Evolutionary conservation across 2,113 vertebrate species (phyloP), one percentile per base, ranked within the genome.

Genomic region (Myotis yumanensis): DNA sequence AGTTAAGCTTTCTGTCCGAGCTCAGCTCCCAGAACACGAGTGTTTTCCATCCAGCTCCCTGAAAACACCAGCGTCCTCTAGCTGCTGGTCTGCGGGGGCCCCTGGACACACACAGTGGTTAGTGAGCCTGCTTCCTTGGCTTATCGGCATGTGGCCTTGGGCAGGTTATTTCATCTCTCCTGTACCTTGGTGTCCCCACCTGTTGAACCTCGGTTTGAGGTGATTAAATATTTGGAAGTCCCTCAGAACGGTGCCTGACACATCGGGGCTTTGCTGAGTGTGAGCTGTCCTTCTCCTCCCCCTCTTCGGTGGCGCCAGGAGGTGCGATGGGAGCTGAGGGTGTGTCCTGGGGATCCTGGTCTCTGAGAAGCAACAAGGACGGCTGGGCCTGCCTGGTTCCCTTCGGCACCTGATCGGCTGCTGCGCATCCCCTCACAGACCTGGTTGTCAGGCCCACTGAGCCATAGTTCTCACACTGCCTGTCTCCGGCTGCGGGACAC

Each of bases 221-320:
- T 17, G 35, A 80, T 18, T 52, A 7, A 30, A 4, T 32, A 73
- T 40, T 48, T 59, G 30, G 40, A 20, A 68, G 7, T 4, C 73
- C 6, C 77, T 86, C 28, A 5, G n/a, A 20, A 8, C 14, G 1
- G 28, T 7, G 73, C 35, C 62, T 25, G 79, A 23, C 62, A 14
- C 46, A 11, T 7, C 5, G 11, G 16, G 40, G 87, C 73, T 59
- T n/a, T 46, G 22, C n/a, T 6, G 25, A 64, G 43, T 23, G 10
- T 48, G 25, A 69, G 32, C 9, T 30, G 18, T 68, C 5, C 7
- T 7, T 10, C 1, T 7, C 7, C 57, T 18, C 15, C 22, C 46
- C 7, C 3, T 17, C 5, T 16, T 15, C 54, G 10, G 2, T 0
- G 64, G 9, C 14, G 5, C 66, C 10, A 9, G 23, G 3, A 8